Evolutionary conservation across 2,888 invertebrate species (phyloP), one percentile per base, ranked within the genome.

Genomic region (Thymelicus lineola): DNA sequence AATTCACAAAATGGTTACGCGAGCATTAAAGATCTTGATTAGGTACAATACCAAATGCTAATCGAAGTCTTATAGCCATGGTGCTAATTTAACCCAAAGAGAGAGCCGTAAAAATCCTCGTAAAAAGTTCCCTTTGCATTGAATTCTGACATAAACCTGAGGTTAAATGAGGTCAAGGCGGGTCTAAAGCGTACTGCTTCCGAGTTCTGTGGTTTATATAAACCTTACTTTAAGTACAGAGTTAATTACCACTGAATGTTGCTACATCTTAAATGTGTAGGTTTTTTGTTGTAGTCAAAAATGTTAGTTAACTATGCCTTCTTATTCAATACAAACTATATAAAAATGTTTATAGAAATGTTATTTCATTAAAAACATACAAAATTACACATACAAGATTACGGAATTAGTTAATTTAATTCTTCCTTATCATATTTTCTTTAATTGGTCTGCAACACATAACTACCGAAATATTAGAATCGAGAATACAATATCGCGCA

Each of bases 41-140:
- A 57, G 7, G n/a, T 36, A 68, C 68, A 69, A 69, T 69, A 69
- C 48, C 62, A 68, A 68, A 69, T 58, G 62, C 62, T 69, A 63
- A 69, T 69, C 69, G 69, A 69, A 69, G 46, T 69, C 62, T 69
- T 69, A 63, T 48, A 38, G 48, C 63, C 63, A 38, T 48, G 62
- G 38, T 63, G 69, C 69, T 69, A 69, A 69, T 69, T 69, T 69
- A 69, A 58, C 57, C 63, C 69, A 69, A 69, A 69, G 62, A 63
- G 69, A 60, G 36, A 63, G 63, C 57, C 69, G 58, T 69, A 64
- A 69, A 69, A 69, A 48, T 58, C 20, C 63, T 69, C 69, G 63
- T 69, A 69, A 69, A 69, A 63, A 50, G 69, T 64, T 69, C 69
- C 68, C 63, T 69, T 69, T 63, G 69, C 68, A 69, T 69, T 69